Evolutionary conservation across 2,113 vertebrate genomes (phyloP).

Genomic region (Oryzias woworae): DNA sequence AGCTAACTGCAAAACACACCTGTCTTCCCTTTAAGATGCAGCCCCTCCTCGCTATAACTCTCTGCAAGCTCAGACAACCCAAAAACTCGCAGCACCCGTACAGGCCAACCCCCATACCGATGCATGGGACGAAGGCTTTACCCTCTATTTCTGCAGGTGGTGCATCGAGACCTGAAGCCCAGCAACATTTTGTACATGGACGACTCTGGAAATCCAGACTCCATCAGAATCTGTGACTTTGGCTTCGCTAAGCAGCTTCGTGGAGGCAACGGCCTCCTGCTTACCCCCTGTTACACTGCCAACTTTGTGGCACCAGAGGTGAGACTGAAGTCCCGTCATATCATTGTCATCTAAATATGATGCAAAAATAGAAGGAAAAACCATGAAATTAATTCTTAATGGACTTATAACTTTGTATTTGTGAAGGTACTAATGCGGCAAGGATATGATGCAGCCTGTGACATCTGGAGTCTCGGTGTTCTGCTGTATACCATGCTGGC

Average conservation of each 20-base stretch:
- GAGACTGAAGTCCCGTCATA: slow-evolving; percentile 13
- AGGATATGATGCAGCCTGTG: slow-evolving; percentile 82
- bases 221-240: slow-evolving; percentile 98
- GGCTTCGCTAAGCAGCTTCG: slow-evolving; percentile 96
- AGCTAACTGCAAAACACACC: too few species aligned
- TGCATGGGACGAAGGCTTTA: neutral
- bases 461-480: slow-evolving; percentile 82
- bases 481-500: slow-evolving; percentile 81
- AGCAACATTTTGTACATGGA: slow-evolving; percentile 99
- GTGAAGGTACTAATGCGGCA: slow-evolving; percentile 80
- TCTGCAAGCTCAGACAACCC: too few species aligned
- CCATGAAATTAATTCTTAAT: neutral
- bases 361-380: neutral
- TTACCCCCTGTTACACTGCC: slow-evolving; percentile 96
- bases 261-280: slow-evolving; percentile 92
- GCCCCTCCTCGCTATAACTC: too few species aligned
- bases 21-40: too few species aligned
- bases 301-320: slow-evolving; percentile 99
- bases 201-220: slow-evolving; percentile 93
- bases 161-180: slow-evolving; percentile 96
- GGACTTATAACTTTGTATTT: slow-evolving; percentile 1
- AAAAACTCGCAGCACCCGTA: too few species aligned
- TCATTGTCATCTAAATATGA: neutral
- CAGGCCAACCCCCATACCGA: too few species aligned
- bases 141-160: slow-evolving; percentile 79